Evolutionary conservation across 2,888 invertebrate genomes (phyloP), one percentile per base, ranked within the genome.

Genomic region (Ferdinandea cuprea): DNA sequence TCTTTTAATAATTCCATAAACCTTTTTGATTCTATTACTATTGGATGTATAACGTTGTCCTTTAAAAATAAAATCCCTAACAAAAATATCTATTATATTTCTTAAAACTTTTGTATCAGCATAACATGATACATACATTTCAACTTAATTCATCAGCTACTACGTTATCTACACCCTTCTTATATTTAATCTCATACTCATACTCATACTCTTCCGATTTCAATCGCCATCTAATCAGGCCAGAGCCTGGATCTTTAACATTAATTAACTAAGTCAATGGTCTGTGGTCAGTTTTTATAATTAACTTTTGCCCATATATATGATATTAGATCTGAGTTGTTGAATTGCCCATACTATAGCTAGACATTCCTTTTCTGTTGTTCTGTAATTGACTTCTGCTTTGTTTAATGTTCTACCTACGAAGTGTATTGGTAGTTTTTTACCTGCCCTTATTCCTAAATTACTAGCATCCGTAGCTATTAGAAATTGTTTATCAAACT

Each of bases 361-460:
- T 11, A 42, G 9, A 8, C 42, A 42, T 17, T 52, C n/a, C n/a
- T n/a, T n/a, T n/a, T n/a, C n/a, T n/a, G n/a, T n/a, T n/a, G n/a
- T n/a, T n/a, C n/a, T n/a, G 9, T 65, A 65, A 4, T 21, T 65
- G 8, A 11, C 25, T 56, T 63, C 44, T n/a, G 68, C 54, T 59
- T 35, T 19, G 21, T 59, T 76, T 3, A 66, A 19, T n/a, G 40
- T 74, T 44, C 74, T 54, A 32, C 76, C 68, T 2, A 58, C 59
- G 28, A 76, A 59, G n/a, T 65, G 56, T 3, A 66, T 68, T 13
- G 59, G 66, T 6, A 56, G 5, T 13, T 65, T 37, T 65, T 65
- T 50, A 9, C 32, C 50, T 6, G n/a, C n/a, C n/a, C n/a, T n/a
- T n/a, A n/a, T n/a, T n/a, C n/a, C n/a, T n/a, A n/a, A n/a, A n/a